Conservation (phyloP, 2,113 vertebrate species). For the Chlorodrepanis virens region DNA sequence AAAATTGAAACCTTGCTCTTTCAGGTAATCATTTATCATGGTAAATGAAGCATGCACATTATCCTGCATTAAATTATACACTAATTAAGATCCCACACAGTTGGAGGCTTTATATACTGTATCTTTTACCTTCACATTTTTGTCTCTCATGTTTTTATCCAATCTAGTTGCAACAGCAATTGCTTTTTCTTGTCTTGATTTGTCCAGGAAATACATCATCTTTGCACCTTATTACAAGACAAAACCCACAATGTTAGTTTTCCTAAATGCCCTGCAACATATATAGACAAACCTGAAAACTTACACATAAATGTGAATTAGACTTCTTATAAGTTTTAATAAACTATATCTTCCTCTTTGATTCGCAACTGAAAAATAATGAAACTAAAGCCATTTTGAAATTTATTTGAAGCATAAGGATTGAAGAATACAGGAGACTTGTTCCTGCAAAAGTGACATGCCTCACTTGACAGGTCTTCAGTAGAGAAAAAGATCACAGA, state of each 20-base stretch:
- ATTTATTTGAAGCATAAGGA: background rate
- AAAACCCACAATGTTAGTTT: background rate
- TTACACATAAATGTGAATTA: rapidly evolving
- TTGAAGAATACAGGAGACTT: background rate
- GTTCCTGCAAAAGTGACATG: background rate
- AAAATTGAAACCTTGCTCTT: background rate
- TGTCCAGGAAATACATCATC: slow-evolving; percentile 84
- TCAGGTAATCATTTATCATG: background rate
- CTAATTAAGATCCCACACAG: background rate
- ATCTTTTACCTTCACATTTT: slow-evolving; percentile 78
- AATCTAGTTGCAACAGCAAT: slow-evolving; percentile 76
- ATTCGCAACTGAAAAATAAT: background rate
- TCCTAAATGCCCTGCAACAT: background rate
- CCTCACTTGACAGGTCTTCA: background rate
- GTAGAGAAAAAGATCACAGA: background rate
- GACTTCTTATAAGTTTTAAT: background rate
- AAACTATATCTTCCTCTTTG: background rate
- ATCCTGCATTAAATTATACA: background rate
- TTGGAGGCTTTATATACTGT: background rate
- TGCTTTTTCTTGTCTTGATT: slow-evolving; percentile 81
- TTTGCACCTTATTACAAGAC: slow-evolving; percentile 75
- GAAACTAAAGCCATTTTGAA: background rate
- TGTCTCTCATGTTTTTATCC: slow-evolving; percentile 77
- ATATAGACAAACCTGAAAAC: background rate
- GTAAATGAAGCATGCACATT: background rate